Evolutionary conservation across 2,797 vertebrate species (phyloP), one percentile per base, ranked within the genome.

Genomic region (Basileuterus tristriatus): DNA sequence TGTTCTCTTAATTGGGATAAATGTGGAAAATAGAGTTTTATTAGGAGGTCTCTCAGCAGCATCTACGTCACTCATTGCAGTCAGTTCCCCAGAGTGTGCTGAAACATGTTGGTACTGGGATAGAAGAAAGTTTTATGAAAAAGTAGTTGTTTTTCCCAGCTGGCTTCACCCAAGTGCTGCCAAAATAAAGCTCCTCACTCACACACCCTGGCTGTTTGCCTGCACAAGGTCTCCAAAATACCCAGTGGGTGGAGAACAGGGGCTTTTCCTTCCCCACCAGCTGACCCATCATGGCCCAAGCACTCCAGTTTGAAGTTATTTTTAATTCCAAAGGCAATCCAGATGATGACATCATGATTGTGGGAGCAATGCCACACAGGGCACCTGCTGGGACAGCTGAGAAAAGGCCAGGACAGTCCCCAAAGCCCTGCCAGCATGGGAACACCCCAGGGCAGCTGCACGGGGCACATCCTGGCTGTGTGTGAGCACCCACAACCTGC

Each of bases 221-320:
- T 63, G 36, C 37, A n/a, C 23, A 30, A 79, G 62, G 71, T 70
- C 79, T 83, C 68, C 49, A 58, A 58, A 93, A 94, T 22, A 65
- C 26, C 65, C 82, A 39, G 43, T 29, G 82, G 56, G 71, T 89
- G 69, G 56, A 60, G 79, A 91, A 63, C 6, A 0, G 79, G 82
- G 64, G 34, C 52, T 92, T 94, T 93, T 91, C 71, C 91, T 94
- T 85, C 64, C 67, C 83, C 77, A 82, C 70, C 77, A 80, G 15
- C 70, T 1, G 13, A 69, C 62, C 84, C 82, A 32, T 21, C 41
- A 2, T 7, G 18, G 60, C 21, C 60, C 56, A 90, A 34, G 27
- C n/a, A 44, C 68, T 32, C 47, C 71, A 60, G 49, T 53, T 46
- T 77, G 29, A 41, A 68, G 37, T 21, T 89, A 56, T 49, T 91